Evolutionary conservation across 2,888 invertebrate species (phyloP).

Genomic region (Dasysyrphus albostriatus): DNA sequence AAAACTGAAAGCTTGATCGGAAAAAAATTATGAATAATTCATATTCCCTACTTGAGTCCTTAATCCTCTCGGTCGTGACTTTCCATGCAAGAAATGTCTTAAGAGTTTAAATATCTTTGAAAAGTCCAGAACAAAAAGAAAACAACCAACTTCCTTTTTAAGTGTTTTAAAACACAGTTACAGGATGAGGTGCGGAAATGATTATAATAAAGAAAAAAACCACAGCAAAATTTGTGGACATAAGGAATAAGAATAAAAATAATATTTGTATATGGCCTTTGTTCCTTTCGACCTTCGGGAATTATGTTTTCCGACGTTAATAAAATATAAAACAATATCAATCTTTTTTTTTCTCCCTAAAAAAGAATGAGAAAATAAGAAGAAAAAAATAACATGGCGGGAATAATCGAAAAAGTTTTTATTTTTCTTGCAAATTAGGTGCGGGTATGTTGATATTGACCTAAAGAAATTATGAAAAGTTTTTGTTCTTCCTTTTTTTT

Average conservation of each 20-base stretch:
- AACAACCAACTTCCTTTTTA: neutral
- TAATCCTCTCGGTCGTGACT: constrained; percentile 28
- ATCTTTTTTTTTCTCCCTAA: constrained; percentile 13
- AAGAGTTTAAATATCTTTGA: constrained; percentile 50
- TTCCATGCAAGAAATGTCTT: constrained; percentile 53
- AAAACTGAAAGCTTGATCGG: constrained; percentile 5
- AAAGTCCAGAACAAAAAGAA: constrained; percentile 33
- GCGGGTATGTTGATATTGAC: constrained; percentile 16
- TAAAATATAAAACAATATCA: constrained; percentile 22
- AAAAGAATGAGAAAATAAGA: neutral
- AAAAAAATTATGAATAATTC: constrained; percentile 42
- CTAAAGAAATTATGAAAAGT: constrained; percentile 5
- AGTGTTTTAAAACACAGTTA: constrained; percentile 17
- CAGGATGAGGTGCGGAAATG: constrained; percentile 6
- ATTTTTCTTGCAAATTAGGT: neutral
- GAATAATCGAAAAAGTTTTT: constrained; percentile 37
- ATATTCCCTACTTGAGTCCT: constrained; percentile 14
- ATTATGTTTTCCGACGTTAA: neutral
- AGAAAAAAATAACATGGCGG: constrained; percentile 3
- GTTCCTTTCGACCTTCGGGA: neutral
- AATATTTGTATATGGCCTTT: constrained; percentile 31
- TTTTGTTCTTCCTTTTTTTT: neutral
- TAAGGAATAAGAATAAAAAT: constrained; percentile 18
- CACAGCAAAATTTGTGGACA: constrained; percentile 1
- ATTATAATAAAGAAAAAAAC: neutral